Evolutionary conservation across 2,113 vertebrate species (phyloP).

Genomic region (Xenus cinereus): DNA sequence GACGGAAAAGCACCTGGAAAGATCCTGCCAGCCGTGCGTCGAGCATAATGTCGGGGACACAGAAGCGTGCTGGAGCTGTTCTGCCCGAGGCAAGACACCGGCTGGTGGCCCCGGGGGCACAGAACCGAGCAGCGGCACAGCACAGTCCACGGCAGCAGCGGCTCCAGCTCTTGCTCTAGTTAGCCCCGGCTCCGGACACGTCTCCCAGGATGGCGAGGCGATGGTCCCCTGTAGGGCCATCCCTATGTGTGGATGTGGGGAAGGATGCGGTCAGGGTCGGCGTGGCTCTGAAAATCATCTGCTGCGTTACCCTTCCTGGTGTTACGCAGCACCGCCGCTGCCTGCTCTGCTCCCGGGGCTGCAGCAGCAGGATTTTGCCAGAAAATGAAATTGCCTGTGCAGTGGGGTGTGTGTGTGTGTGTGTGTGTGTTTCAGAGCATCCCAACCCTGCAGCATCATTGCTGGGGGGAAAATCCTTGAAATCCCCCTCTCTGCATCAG

Average conservation of each 20-base stretch:
- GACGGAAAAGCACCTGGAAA: neutral
- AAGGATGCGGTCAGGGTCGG: fast-evolving
- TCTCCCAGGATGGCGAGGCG: fast-evolving
- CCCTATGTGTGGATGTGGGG: fast-evolving
- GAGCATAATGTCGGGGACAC: fast-evolving
- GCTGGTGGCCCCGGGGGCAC: fast-evolving
- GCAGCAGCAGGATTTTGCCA: neutral
- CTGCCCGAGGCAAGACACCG: neutral
- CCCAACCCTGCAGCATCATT: neutral
- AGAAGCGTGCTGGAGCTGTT: fast-evolving
- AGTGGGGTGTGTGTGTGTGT: no score
- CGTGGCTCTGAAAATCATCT: neutral
- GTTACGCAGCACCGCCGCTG: fast-evolving
- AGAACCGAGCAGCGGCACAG: fast-evolving
- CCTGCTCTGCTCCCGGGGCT: neutral
- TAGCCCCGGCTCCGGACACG: fast-evolving
- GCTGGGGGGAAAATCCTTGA: neutral
- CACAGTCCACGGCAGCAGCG: fast-evolving
- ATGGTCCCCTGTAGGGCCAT: fast-evolving
- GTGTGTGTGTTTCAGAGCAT: neutral
- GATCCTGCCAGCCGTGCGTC: fast-evolving
- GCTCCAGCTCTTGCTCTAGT: neutral
- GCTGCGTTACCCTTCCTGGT: neutral
- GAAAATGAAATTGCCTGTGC: neutral
- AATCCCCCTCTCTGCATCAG: neutral